A percentile compares a stretch with the other conserved stretches of the same genome.
Evolutionary conservation across 2,113 vertebrate species (phyloP).

Genomic region (Lathamus discolor): DNA sequence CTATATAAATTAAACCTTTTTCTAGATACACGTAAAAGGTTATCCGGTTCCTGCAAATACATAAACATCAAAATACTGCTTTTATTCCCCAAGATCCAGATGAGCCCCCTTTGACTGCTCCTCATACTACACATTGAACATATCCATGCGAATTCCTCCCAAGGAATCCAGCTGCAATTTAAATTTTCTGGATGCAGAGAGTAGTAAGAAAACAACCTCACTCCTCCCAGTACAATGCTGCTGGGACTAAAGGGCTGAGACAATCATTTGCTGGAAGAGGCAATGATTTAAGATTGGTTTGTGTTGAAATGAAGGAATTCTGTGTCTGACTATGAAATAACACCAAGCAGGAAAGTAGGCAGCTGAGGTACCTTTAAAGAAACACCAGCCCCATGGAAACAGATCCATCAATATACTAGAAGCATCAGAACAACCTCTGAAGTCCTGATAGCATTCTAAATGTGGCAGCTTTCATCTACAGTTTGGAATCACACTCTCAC

Average conservation of each 20-base stretch:
- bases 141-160: not conserved
- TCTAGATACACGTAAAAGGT: not conserved
- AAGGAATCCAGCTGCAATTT: not conserved
- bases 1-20: rapidly evolving
- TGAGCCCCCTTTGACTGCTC: not conserved
- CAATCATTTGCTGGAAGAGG: not conserved
- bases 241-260: not conserved
- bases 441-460: not conserved
- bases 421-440: not conserved
- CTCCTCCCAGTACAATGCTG: not conserved
- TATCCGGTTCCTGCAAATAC: not conserved
- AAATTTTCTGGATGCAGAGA: not conserved
- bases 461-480: not conserved
- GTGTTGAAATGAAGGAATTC: not conserved
- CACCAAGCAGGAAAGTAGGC: slow-evolving; percentile 7
- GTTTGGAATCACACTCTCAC: not conserved
- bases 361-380: slow-evolving; percentile 21
- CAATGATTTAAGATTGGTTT: not conserved
- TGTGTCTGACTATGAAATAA: slow-evolving; percentile 17
- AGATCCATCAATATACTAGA: not conserved
- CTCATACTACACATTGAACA: not conserved
- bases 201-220: not conserved
- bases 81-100: not conserved
- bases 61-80: not conserved
- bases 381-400: slow-evolving; percentile 1